Evolutionary conservation across 2,113 vertebrate genomes (phyloP).

Genomic region (Ailurus styani): DNA sequence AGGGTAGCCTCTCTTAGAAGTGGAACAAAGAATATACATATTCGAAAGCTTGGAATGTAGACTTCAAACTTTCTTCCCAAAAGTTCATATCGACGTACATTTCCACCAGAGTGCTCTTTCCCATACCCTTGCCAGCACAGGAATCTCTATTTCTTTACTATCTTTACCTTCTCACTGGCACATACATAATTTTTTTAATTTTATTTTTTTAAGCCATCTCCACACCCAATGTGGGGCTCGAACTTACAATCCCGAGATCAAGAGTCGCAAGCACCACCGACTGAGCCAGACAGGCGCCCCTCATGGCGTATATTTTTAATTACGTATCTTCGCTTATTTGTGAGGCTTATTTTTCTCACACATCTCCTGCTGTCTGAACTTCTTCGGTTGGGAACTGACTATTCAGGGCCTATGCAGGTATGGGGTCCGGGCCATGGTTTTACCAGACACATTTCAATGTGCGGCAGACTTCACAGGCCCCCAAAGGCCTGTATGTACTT

Average conservation of each 20-base stretch:
- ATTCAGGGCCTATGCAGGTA: background rate
- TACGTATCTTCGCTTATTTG: background rate
- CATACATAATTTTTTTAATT: background rate
- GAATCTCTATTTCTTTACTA: background rate
- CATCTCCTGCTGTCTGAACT: background rate
- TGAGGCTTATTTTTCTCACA: background rate
- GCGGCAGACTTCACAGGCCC: background rate
- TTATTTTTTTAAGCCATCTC: background rate
- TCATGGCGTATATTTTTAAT: background rate
- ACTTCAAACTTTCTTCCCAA: background rate
- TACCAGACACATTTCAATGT: accelerated
- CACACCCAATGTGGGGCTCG: background rate
- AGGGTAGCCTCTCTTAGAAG: background rate
- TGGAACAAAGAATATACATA: background rate
- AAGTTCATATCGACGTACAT: background rate
- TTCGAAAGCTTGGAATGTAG: background rate
- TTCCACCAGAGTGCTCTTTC: background rate
- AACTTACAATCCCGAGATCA: background rate
- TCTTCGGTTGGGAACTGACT: background rate
- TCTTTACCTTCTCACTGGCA: background rate
- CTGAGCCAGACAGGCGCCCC: background rate
- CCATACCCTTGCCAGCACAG: background rate
- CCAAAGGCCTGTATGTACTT: background rate
- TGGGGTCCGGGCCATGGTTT: background rate
- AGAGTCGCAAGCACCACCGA: background rate